Evolutionary conservation across 2,888 invertebrate genomes (phyloP).

Genomic region (Desoria tigrina): DNA sequence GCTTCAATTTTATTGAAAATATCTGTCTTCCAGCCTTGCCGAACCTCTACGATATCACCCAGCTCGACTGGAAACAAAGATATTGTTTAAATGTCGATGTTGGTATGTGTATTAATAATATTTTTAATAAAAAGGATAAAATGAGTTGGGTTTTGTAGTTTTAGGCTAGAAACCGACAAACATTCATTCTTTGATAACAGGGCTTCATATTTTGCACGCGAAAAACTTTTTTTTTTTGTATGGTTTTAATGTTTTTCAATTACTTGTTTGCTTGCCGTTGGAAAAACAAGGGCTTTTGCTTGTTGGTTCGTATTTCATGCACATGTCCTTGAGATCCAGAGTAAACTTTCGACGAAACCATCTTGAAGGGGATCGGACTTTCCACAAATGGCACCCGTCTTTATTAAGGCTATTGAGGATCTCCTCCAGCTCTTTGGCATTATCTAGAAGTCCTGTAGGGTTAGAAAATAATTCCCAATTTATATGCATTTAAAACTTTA

Average conservation of each 20-base stretch:
- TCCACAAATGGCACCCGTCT: conserved; percentile 56
- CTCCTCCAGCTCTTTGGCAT: conserved; percentile 53
- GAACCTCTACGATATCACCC: conserved; percentile 57
- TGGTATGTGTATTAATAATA: too few relatives aligned
- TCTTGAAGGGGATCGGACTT: conserved; percentile 55
- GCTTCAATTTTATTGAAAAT: conserved; percentile 57
- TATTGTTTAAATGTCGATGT: not conserved
- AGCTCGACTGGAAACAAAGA: conserved; percentile 55
- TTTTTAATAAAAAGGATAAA: too few relatives aligned
- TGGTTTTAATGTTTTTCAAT: too few relatives aligned
- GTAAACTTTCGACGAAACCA: conserved; percentile 55
- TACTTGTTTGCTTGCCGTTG: conserved; percentile 34
- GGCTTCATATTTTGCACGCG: too few relatives aligned
- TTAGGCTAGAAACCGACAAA: too few relatives aligned
- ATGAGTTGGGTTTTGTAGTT: too few relatives aligned
- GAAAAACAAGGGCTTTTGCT: conserved; percentile 53
- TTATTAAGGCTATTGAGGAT: conserved; percentile 54
- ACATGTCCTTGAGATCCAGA: conserved; percentile 55
- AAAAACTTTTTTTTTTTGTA: too few relatives aligned
- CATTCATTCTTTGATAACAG: too few relatives aligned
- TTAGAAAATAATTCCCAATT: not conserved
- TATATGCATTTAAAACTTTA: not conserved
- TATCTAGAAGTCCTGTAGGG: conserved; percentile 4
- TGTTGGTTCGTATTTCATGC: conserved; percentile 55
- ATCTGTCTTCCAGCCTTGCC: conserved; percentile 58